Evolutionary conservation across 2,113 vertebrate genomes (phyloP).

Genomic region (Pachypanchax playfairii): DNA sequence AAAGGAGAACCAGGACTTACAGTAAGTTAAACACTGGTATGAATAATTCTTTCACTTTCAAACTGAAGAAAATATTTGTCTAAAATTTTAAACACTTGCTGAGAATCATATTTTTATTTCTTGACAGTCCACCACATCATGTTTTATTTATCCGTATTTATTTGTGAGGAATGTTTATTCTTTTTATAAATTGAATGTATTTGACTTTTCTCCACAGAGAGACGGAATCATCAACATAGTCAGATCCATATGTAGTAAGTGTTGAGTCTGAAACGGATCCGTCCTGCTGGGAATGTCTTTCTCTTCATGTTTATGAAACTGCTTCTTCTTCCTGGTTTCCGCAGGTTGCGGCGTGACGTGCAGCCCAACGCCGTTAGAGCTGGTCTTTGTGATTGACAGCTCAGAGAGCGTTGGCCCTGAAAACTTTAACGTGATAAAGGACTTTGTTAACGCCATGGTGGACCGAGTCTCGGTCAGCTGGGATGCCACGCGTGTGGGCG

Average conservation of each 20-base stretch:
- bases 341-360: constrained; percentile 85
- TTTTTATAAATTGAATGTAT: not conserved
- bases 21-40: too few relatives aligned
- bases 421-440: constrained; percentile 85
- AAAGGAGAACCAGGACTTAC: constrained; percentile 87
- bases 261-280: not conserved
- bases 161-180: too few relatives aligned
- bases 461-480: constrained; percentile 72
- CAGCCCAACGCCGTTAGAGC: constrained; percentile 82
- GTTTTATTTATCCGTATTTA: too few relatives aligned
- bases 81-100: too few relatives aligned
- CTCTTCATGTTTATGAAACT: too few relatives aligned
- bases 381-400: constrained; percentile 91
- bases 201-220: constrained; percentile 73
- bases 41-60: too few relatives aligned
- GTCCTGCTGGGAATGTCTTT: too few relatives aligned
- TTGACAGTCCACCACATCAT: too few relatives aligned
- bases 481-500: constrained; percentile 72
- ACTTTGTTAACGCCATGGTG: constrained; percentile 83
- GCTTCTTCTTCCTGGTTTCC: not conserved
- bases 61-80: too few relatives aligned
- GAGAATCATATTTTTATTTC: too few relatives aligned
- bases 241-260: constrained; percentile 87
- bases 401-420: constrained; percentile 87
- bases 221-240: constrained; percentile 88